Conservation (phyloP, 2,888 invertebrate genomes). For the Steromphala cineraria region DNA sequence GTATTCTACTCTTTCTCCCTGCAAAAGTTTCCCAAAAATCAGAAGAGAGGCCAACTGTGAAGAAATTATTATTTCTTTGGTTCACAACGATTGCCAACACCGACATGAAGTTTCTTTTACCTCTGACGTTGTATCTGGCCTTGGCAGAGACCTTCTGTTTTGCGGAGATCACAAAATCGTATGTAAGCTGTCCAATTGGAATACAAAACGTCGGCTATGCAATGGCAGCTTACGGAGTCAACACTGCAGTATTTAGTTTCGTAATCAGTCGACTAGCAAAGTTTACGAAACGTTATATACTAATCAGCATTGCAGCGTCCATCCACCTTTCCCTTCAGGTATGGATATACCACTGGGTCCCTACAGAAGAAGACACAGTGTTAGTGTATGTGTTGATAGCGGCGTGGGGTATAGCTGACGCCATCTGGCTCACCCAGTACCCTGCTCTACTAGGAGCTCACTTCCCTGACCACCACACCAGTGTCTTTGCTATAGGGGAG, state of each 20-base stretch:
- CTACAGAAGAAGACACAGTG: conserved; percentile 32
- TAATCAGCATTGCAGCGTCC: conserved; percentile 47
- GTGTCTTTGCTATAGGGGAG: background rate
- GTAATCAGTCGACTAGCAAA: conserved; percentile 51
- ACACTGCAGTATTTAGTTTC: conserved; percentile 54
- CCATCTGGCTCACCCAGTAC: conserved; percentile 63
- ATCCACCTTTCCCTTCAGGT: conserved; percentile 50
- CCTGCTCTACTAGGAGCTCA: conserved; percentile 42
- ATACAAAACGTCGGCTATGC: conserved; percentile 63
- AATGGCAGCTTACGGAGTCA: conserved; percentile 59
- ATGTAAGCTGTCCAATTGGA: conserved; percentile 61
- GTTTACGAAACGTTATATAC: conserved; percentile 50
- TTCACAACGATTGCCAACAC: conserved; percentile 46
- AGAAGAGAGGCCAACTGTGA: conserved; percentile 31
- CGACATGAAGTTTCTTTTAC: conserved; percentile 62
- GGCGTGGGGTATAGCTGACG: conserved; percentile 59
- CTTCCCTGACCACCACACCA: background rate
- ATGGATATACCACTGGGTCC: conserved; percentile 49
- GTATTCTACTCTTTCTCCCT: conserved; percentile 55
- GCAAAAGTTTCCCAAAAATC: conserved; percentile 44
- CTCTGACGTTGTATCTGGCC: conserved; percentile 67
- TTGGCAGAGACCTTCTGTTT: conserved; percentile 68
- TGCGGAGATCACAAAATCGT: conserved; percentile 69
- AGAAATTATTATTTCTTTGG: conserved; percentile 47
- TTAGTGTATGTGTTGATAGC: conserved; percentile 51